phyloP scores from a whole-genome alignment of 2,113 vertebrate genomes.

The Ginglymostoma cirratum region DNA sequence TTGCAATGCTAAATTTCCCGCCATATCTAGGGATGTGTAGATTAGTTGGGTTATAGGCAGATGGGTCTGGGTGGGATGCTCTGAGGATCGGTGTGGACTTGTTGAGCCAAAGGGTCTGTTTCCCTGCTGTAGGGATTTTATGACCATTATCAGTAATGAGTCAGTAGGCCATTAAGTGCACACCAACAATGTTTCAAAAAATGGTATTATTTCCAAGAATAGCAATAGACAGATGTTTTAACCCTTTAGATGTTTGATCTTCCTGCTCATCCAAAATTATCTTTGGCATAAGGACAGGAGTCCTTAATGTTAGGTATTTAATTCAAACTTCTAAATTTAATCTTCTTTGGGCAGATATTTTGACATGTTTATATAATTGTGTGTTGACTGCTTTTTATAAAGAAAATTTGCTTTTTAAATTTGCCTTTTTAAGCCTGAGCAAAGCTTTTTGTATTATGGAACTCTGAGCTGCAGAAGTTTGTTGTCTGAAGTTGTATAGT shows the following conservation, averaged over 20 bases:
- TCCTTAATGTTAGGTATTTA: background rate
- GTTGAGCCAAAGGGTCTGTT: too few relatives aligned
- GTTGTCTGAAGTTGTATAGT: background rate
- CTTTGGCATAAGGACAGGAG: background rate
- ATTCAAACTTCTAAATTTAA: background rate
- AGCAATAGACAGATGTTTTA: background rate
- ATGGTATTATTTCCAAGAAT: background rate
- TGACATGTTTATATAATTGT: constrained; percentile 3
- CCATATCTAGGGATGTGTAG: too few relatives aligned
- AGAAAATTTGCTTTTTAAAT: background rate
- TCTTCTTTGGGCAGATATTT: background rate
- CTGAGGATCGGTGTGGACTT: too few relatives aligned
- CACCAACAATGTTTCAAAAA: background rate
- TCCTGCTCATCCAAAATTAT: background rate
- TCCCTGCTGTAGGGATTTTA: too few relatives aligned
- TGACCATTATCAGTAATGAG: too few relatives aligned
- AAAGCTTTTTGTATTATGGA: background rate
- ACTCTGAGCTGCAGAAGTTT: background rate
- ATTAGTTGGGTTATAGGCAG: too few relatives aligned
- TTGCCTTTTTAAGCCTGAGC: too few relatives aligned
- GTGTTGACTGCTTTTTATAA: background rate
- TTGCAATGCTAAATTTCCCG: too few relatives aligned
- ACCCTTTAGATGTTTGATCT: background rate
- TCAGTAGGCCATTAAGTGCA: too few relatives aligned
- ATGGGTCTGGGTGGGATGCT: too few relatives aligned